Conservation (phyloP, 2,113 vertebrate genomes). For the Rhadina sibilatrix region DNA sequence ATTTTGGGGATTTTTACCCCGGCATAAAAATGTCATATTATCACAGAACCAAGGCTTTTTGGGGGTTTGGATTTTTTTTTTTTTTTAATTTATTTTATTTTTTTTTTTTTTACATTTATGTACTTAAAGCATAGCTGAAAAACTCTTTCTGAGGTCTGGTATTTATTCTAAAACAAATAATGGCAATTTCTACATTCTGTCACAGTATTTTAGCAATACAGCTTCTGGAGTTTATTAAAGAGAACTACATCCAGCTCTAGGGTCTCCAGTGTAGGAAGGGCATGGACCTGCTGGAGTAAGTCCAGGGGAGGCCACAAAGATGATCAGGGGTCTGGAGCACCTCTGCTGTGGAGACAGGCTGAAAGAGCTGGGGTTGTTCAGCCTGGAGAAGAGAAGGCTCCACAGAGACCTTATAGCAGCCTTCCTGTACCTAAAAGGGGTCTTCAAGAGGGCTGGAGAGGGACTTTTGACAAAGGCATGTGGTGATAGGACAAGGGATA, state of each 20-base stretch:
- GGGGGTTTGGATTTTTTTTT: neutral
- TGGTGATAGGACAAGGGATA: neutral
- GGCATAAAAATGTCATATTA: neutral
- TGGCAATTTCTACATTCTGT: neutral
- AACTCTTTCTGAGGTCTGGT: neutral
- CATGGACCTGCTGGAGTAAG: neutral
- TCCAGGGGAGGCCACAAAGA: fast-evolving
- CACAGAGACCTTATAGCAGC: neutral
- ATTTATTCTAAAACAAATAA: neutral
- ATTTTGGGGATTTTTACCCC: neutral
- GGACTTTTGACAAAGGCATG: neutral
- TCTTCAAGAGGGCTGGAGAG: neutral
- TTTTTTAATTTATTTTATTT: too few relatives aligned
- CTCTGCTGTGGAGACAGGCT: neutral
- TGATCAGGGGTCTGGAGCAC: neutral
- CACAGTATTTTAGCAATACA: neutral
- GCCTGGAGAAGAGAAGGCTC: neutral
- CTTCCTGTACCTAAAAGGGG: neutral
- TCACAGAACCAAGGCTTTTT: neutral
- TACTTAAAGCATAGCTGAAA: neutral
- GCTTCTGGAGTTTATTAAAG: neutral
- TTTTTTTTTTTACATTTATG: neutral
- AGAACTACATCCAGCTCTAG: neutral
- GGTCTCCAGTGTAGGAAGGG: neutral
- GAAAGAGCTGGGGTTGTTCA: neutral